Base-by-base conservation (phyloP, 2,113 vertebrate species). In the Osmerus mordax region DNA sequence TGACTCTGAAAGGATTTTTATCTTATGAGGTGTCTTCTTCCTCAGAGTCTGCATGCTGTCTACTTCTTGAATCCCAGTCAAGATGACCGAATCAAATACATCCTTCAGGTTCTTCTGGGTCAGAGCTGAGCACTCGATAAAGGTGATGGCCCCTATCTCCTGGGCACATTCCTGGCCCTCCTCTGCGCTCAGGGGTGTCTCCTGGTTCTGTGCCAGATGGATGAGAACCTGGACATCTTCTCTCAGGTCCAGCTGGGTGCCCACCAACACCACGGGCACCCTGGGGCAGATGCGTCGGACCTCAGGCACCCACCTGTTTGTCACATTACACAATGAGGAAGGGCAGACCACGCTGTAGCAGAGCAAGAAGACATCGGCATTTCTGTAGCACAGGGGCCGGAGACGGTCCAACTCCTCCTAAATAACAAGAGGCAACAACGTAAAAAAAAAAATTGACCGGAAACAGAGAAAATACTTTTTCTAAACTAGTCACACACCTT, bases 41-140 rank as follows among this genome's bases (percentile, higher is more conserved):
- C 72, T 85, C 65, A 90, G 73, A 0, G 80, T 86, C 19, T 76
- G 32, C 75, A 90, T 16, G 4, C 80, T 84, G 84, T 93, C 93
- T 0, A 87, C 84, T 75, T 91, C 79, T 76, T 91, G 92, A 80
- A 96, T 92, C 75, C 94, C 94, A 61, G 94, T 91, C 56, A 95
- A 73, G 0, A 97, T 96, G 86, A 95, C 96, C 0, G 92, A 89
- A 53, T 98, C 95, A 41, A 97, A 97, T 68, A 94, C 93, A 76
- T 95, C 95, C 84, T 97, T 98, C 85, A 97, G 92, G 89, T 98
- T 97, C 87, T 96, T 97, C 91, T 97, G 96, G 74, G 96, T 98
- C 90, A 97, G 90, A 23, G 95, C 95, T 0, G 95, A 97, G 79
- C 96, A 96, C 67, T 97, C 95, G 0, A 92, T 84, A 25, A 95